Percentiles rank a stretch among this genome's conserved stretches.
phyloP scores from a whole-genome alignment of 2,113 vertebrate species.

The Ursus arctos region DNA sequence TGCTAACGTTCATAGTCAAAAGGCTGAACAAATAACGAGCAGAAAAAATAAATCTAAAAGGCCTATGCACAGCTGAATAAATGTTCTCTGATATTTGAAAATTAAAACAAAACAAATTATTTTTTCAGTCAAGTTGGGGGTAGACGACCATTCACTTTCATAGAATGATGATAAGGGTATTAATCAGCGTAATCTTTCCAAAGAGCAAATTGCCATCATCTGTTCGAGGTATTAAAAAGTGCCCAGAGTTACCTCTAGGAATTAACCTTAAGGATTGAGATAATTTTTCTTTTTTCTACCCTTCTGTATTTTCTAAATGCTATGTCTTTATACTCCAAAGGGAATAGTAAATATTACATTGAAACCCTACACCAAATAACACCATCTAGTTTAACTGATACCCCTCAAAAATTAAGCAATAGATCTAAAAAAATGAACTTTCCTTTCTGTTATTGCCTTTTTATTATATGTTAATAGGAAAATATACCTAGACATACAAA shows the following conservation, averaged over 20 bases:
- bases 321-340: neutral
- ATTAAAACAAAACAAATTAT: neutral
- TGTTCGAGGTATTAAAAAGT: neutral
- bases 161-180: neutral
- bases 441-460: neutral
- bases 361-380: neutral
- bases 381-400: neutral
- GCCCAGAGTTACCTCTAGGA: neutral
- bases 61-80: neutral
- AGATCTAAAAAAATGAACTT: neutral
- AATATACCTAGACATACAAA: neutral
- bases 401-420: neutral
- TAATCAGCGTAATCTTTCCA: neutral
- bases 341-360: neutral
- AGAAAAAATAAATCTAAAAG: neutral
- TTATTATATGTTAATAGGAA: neutral
- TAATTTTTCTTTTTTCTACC: neutral
- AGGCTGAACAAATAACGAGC: neutral
- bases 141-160: neutral
- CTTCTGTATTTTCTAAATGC: neutral
- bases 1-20: neutral
- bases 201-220: neutral
- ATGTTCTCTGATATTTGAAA: neutral
- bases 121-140: neutral
- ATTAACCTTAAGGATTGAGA: neutral